phyloP scores from a whole-genome alignment of 2,888 invertebrate species.

The Synergus umbraculus region DNA sequence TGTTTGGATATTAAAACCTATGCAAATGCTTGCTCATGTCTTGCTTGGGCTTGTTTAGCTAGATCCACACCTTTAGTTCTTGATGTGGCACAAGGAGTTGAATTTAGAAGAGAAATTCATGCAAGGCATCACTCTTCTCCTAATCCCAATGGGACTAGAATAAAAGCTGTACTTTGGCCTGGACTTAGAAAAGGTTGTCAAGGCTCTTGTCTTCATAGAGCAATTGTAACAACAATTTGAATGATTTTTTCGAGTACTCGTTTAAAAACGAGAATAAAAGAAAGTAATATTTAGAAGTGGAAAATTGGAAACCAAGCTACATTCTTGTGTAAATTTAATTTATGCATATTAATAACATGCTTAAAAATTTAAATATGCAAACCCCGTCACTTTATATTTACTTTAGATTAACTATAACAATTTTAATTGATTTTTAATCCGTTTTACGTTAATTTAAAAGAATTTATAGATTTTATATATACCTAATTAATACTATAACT shows the following conservation, averaged over 20 bases:
- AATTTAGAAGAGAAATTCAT: conserved; percentile 79
- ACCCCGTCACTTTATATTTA: too few relatives aligned
- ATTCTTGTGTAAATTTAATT: neutral
- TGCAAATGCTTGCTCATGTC: conserved; percentile 88
- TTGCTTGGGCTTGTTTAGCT: conserved; percentile 86
- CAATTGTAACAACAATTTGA: conserved; percentile 80
- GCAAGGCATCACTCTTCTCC: conserved; percentile 80
- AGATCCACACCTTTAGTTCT: conserved; percentile 68
- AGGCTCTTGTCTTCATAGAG: conserved; percentile 82
- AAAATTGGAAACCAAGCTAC: neutral
- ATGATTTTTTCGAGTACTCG: neutral
- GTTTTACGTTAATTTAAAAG: neutral
- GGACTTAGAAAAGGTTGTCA: conserved; percentile 79
- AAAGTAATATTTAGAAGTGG: neutral
- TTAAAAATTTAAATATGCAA: too few relatives aligned
- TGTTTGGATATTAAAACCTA: conserved; percentile 89
- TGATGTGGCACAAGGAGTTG: conserved; percentile 66
- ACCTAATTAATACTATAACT: neutral
- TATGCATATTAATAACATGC: too few relatives aligned
- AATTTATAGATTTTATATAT: neutral
- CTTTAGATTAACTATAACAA: neutral
- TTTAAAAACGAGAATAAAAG: neutral
- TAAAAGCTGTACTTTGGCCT: conserved; percentile 83
- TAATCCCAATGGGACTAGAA: conserved; percentile 78
- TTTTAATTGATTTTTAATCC: neutral